These are phyloP conservation scores for Phlogophora meticulosa DNA, from an alignment of 2,888 invertebrate genomes.

Conservation along the genomic window DNA sequence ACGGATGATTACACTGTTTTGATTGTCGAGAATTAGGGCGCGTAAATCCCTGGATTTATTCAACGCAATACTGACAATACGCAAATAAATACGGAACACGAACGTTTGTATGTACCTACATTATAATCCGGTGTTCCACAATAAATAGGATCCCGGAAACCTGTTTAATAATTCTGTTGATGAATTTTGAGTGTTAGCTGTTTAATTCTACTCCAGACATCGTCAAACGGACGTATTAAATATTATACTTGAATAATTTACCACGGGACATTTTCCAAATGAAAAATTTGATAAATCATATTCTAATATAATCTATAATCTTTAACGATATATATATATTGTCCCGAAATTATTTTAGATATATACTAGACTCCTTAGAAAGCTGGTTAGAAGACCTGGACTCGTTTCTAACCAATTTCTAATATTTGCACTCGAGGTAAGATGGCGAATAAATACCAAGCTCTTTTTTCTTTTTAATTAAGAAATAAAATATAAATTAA, in stretches of 20 bases:
- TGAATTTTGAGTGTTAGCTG: conserved; percentile 22
- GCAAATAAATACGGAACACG: conserved; percentile 26
- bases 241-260: not conserved
- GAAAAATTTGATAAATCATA: not conserved
- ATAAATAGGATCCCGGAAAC: conserved; percentile 10
- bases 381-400: too few species aligned
- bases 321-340: too few species aligned
- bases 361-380: too few species aligned
- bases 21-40: not conserved
- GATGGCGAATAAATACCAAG: too few species aligned
- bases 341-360: too few species aligned
- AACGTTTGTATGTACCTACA: conserved; percentile 5
- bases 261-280: not conserved
- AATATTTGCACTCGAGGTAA: too few species aligned
- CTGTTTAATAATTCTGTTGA: conserved; percentile 36
- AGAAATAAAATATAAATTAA: too few species aligned
- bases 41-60: conserved; percentile 21
- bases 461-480: too few species aligned
- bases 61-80: conserved; percentile 20
- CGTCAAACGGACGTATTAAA: conserved; percentile 1
- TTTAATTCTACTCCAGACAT: conserved; percentile 1
- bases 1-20: not conserved
- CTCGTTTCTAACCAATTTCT: too few species aligned
- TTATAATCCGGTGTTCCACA: conserved; percentile 13
- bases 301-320: not conserved